phyloP scores from a whole-genome alignment of 2,113 vertebrate species.

The Regulus satrapa region DNA sequence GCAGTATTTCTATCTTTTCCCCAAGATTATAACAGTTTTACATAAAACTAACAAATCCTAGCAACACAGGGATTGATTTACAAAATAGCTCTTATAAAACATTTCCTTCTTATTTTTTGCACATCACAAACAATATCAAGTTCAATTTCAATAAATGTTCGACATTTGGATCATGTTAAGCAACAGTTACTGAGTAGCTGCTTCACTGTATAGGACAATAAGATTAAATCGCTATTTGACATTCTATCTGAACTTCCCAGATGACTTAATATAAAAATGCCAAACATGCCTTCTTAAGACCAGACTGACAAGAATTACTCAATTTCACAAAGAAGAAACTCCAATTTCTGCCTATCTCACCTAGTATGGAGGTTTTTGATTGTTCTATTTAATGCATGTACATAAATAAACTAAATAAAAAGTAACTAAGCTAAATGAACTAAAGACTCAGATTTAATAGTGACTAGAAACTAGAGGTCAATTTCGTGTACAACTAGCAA shows the following conservation, averaged over 20 bases:
- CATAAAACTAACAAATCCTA: background rate
- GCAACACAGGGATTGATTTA: background rate
- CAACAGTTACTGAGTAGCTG: background rate
- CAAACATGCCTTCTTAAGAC: background rate
- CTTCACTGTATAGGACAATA: background rate
- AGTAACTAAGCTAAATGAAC: too few species aligned
- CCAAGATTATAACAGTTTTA: background rate
- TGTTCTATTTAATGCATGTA: background rate
- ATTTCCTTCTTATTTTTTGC: background rate
- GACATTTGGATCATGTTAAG: background rate
- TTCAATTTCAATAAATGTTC: background rate
- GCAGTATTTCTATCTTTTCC: background rate
- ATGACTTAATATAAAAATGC: background rate
- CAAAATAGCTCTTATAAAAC: background rate
- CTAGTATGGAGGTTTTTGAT: background rate
- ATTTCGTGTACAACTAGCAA: background rate
- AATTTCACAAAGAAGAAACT: background rate
- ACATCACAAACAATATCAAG: background rate
- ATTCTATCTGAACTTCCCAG: background rate
- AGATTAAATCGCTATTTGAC: background rate
- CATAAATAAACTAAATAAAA: background rate
- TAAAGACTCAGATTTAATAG: background rate
- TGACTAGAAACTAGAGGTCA: background rate
- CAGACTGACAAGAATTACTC: background rate
- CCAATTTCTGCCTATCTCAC: background rate